These are phyloP conservation scores for Cuculus canorus DNA, from an alignment of 2,797 vertebrate species.

Conservation along the genomic window DNA sequence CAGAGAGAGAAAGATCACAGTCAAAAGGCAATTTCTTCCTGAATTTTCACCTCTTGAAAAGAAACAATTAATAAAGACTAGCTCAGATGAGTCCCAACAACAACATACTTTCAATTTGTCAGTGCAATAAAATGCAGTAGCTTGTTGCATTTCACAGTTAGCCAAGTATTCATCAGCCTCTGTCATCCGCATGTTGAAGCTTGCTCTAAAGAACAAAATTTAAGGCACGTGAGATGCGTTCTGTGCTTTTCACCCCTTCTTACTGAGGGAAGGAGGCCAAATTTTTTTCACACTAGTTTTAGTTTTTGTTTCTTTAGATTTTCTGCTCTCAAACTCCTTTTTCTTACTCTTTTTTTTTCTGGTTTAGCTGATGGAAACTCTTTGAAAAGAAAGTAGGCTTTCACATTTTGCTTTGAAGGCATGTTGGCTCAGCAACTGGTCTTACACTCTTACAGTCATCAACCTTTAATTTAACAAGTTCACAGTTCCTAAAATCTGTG, in stretches of 20 bases:
- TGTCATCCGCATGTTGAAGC: background rate
- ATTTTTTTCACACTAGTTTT: background rate
- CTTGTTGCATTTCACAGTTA: background rate
- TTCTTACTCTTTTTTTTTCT: background rate
- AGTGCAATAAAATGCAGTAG: background rate
- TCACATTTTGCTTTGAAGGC: background rate
- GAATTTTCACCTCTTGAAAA: background rate
- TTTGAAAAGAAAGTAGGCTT: background rate
- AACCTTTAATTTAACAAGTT: background rate
- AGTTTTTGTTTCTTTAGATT: background rate
- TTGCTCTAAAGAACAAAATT: background rate
- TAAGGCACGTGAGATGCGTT: rapidly evolving
- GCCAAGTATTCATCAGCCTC: background rate
- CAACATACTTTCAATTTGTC: background rate
- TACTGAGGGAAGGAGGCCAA: background rate
- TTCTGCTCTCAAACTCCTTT: background rate
- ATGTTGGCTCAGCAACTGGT: background rate
- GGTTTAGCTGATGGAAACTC: background rate
- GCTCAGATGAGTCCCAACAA: background rate
- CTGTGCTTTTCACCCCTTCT: background rate
- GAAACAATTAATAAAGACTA: background rate
- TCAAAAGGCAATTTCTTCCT: background rate
- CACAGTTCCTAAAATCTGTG: background rate
- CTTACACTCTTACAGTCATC: background rate
- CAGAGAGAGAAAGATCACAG: background rate